Base-by-base conservation (phyloP, 2,113 vertebrate genomes). In the Furnarius figulus region DNA sequence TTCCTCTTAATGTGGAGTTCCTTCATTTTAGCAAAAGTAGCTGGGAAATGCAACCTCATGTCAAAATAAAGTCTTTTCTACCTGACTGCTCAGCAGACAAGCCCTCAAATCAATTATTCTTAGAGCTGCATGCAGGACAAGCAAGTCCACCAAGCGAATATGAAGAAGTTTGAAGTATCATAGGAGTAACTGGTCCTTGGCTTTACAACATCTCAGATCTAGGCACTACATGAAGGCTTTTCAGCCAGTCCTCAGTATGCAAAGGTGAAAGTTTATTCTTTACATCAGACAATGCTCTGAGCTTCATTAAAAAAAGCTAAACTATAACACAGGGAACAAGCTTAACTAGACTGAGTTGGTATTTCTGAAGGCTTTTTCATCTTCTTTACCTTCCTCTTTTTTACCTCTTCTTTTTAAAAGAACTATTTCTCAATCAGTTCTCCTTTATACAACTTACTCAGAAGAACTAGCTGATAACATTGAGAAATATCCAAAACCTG, bases 61-160 rank as follows among this genome's bases (percentile, higher is more conserved):
- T 52, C 68, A 93, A 92, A 78, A 65, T 40, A 83, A 83, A 92
- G 42, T 28, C 25, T 92, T 74, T 93, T 92, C 85, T 80, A 68
- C 56, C 33, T 7, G 5, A 68, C 2, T 39, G 12, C 46, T 95
- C 44, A 81, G 50, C 24, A 81, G 55, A 66, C 35, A 78, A 78
- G 81, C 52, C 42, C 39, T 86, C 50, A 75, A 63, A 81, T 59
- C 17, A 56, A 39, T 87, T 63, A 42, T 35, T 90, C 14, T 50
- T 59, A 59, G 44, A 86, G 63, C 40, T 85, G 68, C 20, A 77
- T n/a, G 30, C 30, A 77, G 35, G 39, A 39, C 10, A 86, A 71
- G 27, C 33, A 72, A 27, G 33, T 52, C 31, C 52, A 68, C 37
- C 65, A 89, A 67, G 65, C 0, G 2, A 67, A 11, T 12, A n/a